A percentile compares a stretch with the other conserved stretches of the same genome.
These are phyloP conservation scores for Antennarius striatus DNA, from an alignment of 2,113 vertebrate genomes.

Conservation along the genomic window DNA sequence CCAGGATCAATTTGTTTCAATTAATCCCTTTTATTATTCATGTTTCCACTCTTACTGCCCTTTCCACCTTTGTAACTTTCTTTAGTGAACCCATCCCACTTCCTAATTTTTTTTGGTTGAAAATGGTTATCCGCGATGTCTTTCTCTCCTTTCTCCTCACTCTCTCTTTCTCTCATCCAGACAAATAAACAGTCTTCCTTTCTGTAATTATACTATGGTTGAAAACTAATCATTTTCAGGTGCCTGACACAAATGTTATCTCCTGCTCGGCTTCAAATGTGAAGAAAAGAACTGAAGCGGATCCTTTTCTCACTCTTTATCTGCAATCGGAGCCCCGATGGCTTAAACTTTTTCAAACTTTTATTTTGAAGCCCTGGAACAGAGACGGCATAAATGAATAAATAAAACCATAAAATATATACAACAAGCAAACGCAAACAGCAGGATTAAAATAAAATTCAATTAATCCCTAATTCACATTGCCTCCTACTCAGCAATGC, in stretches of 20 bases:
- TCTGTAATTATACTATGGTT: slow-evolving; percentile 52
- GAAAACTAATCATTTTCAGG: slow-evolving; percentile 51
- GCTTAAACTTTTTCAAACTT: slow-evolving; percentile 12
- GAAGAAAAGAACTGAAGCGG: slow-evolving; percentile 10
- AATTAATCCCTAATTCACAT: slow-evolving; percentile 66
- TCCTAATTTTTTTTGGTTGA: slow-evolving; percentile 26
- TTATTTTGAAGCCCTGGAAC: slow-evolving; percentile 36
- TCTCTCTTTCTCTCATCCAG: slow-evolving; percentile 23
- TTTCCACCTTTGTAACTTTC: slow-evolving; percentile 52
- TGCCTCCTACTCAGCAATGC: slow-evolving; percentile 55
- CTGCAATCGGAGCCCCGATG: slow-evolving; percentile 6
- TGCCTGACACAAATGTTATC: slow-evolving; percentile 51
- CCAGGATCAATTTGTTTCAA: slow-evolving; percentile 57
- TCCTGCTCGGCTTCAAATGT: slow-evolving; percentile 22
- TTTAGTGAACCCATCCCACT: slow-evolving; percentile 5
- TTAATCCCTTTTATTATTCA: slow-evolving; percentile 53
- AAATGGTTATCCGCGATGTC: slow-evolving; percentile 30
- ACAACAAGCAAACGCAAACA: slow-evolving; percentile 46
- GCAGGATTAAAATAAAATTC: slow-evolving; percentile 64
- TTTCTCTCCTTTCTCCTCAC: neutral
- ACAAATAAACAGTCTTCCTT: slow-evolving; percentile 39
- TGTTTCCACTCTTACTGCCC: slow-evolving; percentile 44
- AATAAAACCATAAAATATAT: slow-evolving; percentile 18
- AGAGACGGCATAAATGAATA: slow-evolving; percentile 14
- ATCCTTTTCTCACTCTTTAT: slow-evolving; percentile 32